Base-by-base conservation (phyloP, 1,140 invertebrate genomes). In the Drosophila dunni region DNA sequence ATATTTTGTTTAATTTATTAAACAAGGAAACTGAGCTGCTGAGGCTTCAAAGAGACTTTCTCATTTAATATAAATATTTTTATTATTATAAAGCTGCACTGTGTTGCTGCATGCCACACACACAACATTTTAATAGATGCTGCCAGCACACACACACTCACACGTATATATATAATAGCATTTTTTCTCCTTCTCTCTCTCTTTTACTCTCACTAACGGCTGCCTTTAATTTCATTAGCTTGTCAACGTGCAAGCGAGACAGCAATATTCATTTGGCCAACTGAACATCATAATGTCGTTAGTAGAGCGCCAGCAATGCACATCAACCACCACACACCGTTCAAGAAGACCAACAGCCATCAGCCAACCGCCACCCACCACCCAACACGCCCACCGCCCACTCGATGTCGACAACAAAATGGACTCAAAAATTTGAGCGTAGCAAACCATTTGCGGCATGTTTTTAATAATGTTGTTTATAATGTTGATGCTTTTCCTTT, bases 381-480 rank as follows among this genome's bases (percentile, higher is more conserved):
- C 15, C 34, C 33, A 7, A 15, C 51, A 48, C 3, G n/a, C 46
- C 10, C 29, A 42, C 20, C 48, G 20, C 58, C 58, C 63, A 36
- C 29, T 65, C 42, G 33, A 20, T 17, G 68, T 34, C 63, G 68
- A 60, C 67, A 80, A 71, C 81, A 89, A 91, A 91, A 91, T 91
- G 78, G 83, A 91, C 88, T 91, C 88, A 90, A 81, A 90, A 90
- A 90, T 90, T 64, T 79, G 80, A 81, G 70, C 77, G 65, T 60
- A 91, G 70, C 72, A 82, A 84, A 91, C 83, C 89, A 91, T 91
- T 91, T 91, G 89, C 75, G 89, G 89, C 81, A 91, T 91, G 89
- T 91, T 91, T 91, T 91, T 91, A 91, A 85, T 91, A 91, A 91
- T 91, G 89, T 91, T 91, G 83, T 90, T 89, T 89, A 90, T 89